Evolutionary conservation across 2,888 invertebrate genomes (phyloP).

Genomic region (Hybos culiciformis): DNA sequence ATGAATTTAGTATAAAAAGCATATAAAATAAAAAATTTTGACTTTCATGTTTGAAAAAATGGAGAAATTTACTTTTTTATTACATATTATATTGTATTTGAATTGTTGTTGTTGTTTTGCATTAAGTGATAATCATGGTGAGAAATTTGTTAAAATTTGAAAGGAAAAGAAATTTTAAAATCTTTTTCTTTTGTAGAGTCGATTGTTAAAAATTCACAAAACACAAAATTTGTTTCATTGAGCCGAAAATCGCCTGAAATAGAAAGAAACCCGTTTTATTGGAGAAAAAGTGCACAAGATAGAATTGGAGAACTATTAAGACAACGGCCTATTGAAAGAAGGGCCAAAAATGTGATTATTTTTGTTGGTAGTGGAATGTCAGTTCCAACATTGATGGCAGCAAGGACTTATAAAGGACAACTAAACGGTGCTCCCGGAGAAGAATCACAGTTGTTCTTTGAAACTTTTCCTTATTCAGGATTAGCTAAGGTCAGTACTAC

Average conservation of each 20-base stretch:
- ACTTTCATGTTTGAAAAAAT: too few species aligned
- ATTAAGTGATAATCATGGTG: too few species aligned
- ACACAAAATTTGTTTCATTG: neutral
- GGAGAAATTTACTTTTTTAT: too few species aligned
- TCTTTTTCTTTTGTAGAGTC: neutral
- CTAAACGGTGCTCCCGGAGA: constrained; percentile 42
- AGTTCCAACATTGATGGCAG: constrained; percentile 50
- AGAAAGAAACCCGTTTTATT: neutral
- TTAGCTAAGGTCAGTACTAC: constrained; percentile 55
- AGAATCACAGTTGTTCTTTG: constrained; percentile 45
- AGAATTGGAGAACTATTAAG: neutral
- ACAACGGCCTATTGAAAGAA: constrained; percentile 3
- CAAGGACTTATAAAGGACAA: constrained; percentile 51
- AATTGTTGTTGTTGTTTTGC: too few species aligned
- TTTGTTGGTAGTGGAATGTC: constrained; percentile 53
- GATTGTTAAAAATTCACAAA: neutral
- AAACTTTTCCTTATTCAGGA: constrained; percentile 48
- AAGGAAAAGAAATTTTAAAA: too few species aligned
- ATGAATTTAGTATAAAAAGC: too few species aligned
- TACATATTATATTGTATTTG: too few species aligned
- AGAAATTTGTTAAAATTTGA: too few species aligned
- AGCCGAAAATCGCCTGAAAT: neutral
- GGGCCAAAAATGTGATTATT: constrained; percentile 27
- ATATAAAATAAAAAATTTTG: too few species aligned
- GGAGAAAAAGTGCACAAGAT: neutral